Conservation (phyloP, 2,113 vertebrate species). For the Istiophorus platypterus region DNA sequence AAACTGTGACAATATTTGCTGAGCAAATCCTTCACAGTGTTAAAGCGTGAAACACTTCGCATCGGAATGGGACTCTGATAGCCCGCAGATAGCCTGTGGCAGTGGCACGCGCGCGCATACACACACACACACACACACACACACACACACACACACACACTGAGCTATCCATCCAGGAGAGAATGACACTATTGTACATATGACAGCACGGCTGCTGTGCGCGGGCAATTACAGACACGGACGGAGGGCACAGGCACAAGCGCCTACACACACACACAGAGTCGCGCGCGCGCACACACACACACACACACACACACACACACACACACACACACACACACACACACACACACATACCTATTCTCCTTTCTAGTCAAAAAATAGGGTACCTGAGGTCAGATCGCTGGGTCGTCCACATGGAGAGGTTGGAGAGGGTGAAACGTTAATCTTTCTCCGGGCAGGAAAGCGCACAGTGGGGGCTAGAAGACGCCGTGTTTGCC, state of each 20-base stretch:
- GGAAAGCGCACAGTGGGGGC: constrained; percentile 34
- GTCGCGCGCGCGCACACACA: not conserved
- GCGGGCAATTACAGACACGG: not conserved
- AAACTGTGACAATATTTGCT: constrained; percentile 70
- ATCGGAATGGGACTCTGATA: constrained; percentile 63
- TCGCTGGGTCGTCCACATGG: constrained; percentile 43
- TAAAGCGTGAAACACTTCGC: constrained; percentile 70
- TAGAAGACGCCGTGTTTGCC: constrained; percentile 39
- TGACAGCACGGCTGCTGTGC: constrained; percentile 23
- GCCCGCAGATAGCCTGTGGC: constrained; percentile 63
- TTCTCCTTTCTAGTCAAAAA: constrained; percentile 45
- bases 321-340: not conserved
- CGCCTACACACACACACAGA: not conserved
- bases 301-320: not conserved
- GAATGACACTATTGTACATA: constrained; percentile 50
- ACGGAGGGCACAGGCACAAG: not conserved
- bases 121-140: not conserved
- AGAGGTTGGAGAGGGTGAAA: constrained; percentile 43
- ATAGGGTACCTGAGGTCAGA: constrained; percentile 72
- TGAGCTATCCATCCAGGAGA: constrained; percentile 51
- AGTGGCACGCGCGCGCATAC: constrained; percentile 22
- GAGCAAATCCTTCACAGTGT: constrained; percentile 64
- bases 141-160: constrained; percentile 18
- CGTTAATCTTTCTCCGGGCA: constrained; percentile 46
- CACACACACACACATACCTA: not conserved